Base-by-base conservation (phyloP, 2,797 vertebrate species). In the Echeneis naucrates region DNA sequence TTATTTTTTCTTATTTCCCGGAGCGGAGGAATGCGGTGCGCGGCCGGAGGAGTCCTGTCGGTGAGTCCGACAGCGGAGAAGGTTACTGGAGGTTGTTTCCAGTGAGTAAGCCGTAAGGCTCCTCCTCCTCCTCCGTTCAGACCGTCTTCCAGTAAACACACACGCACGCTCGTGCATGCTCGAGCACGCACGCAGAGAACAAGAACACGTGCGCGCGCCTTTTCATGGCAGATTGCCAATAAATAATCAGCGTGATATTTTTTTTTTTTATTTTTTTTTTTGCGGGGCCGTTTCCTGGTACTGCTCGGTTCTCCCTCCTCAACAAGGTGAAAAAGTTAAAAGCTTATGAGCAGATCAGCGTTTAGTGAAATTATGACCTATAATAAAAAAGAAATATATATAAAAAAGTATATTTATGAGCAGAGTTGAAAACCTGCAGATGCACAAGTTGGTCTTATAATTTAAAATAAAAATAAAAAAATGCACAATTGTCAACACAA, bases 281-380 rank as follows among this genome's bases (percentile, higher is more conserved):
- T 90, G 87, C 89, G 61, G 90, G 83, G 88, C 91, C 13, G 92
- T 93, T 96, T 96, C 94, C 95, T 95, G 95, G 95, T 95, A 95
- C 85, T 92, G 80, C 74, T 74, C 81, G 80, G 74, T 86, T 88
- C n/a, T n/a, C 85, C 89, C 88, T 91, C 83, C 91, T 91, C 85
- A 75, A 89, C 91, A 93, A 94, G 92, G 91, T 94, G 92, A 93
- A 90, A 70, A 90, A 86, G 83, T 83, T 87, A 88, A 80, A 90
- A 82, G 80, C 85, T 80, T 57, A n/a, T n/a, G n/a, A n/a, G n/a
- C n/a, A n/a, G n/a, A n/a, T n/a, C 0, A 2, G n/a, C 37, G 30
- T 35, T n/a, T 21, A 14, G 26, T 11, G 24, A 17, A 24, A 35
- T 32, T 7, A n/a, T 45, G n/a, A n/a, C n/a, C n/a, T n/a, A n/a